Conservation (phyloP, 2,888 invertebrate species). For the Pristionchus maxplancki region DNA sequence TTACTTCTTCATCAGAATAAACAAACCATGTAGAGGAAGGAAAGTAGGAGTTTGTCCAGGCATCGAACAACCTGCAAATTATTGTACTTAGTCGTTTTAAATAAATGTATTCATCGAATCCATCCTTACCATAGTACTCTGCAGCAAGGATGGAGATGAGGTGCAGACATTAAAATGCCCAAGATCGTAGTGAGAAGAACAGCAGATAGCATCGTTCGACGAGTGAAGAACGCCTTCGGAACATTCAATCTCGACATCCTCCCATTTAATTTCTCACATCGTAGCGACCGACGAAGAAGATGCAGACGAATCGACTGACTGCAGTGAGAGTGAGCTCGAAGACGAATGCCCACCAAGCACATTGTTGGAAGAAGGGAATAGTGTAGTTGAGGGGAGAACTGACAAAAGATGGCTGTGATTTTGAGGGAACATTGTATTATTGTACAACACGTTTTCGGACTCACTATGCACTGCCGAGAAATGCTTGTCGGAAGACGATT, state of each 20-base stretch:
- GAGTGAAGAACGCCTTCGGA: not conserved
- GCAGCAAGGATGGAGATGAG: not conserved
- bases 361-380: not conserved
- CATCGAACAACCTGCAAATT: not conserved
- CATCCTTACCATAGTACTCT: not conserved
- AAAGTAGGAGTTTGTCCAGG: not conserved
- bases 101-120: not conserved
- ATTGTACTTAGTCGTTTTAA: not conserved
- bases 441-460: no score
- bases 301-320: not conserved
- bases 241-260: not conserved
- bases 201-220: not conserved
- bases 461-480: not conserved
- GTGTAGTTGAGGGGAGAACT: not conserved
- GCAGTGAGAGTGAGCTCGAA: not conserved
- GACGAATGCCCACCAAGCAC: conserved; percentile 10
- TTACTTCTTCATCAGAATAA: not conserved
- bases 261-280: not conserved
- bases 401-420: no score
- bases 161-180: not conserved
- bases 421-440: no score
- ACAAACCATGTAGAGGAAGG: not conserved
- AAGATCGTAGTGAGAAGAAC: not conserved
- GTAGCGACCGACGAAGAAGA: not conserved
- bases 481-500: not conserved